These are phyloP conservation scores for Tipula confusa DNA, from an alignment of 2,888 invertebrate species.

Conservation along the genomic window DNA sequence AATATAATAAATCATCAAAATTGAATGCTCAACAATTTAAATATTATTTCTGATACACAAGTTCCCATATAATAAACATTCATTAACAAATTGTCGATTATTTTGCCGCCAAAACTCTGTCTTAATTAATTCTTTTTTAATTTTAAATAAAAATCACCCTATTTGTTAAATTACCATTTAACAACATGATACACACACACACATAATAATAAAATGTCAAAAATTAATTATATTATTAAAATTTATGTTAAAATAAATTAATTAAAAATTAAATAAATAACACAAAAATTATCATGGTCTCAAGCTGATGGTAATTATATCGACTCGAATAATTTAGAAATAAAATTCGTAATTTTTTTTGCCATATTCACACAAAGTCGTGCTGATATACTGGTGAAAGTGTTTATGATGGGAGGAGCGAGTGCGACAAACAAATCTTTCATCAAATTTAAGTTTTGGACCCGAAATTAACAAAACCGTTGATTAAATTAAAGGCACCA, in stretches of 20 bases:
- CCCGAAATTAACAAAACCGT: not conserved
- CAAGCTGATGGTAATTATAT: constrained; percentile 16
- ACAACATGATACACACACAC: not conserved
- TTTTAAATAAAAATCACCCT: not conserved
- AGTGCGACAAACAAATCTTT: not conserved
- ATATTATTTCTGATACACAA: not conserved
- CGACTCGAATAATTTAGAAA: not conserved
- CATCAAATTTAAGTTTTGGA: not conserved
- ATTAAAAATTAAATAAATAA: constrained; percentile 5
- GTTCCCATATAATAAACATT: not conserved
- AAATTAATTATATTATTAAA: constrained; percentile 20
- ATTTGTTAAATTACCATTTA: not conserved
- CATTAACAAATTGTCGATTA: constrained; percentile 6
- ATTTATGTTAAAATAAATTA: constrained; percentile 20
- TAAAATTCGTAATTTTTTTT: not conserved
- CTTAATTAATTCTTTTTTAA: not conserved
- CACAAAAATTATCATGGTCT: not conserved
- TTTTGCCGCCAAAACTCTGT: not conserved
- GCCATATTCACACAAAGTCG: not conserved
- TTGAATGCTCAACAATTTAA: not conserved
- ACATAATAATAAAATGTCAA: not conserved
- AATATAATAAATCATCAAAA: not conserved
- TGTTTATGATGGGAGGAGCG: not conserved
- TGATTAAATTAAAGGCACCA: not conserved
- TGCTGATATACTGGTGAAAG: not conserved